Evolutionary conservation across 2,113 vertebrate genomes (phyloP).

Genomic region (Cephalophus harveyi): DNA sequence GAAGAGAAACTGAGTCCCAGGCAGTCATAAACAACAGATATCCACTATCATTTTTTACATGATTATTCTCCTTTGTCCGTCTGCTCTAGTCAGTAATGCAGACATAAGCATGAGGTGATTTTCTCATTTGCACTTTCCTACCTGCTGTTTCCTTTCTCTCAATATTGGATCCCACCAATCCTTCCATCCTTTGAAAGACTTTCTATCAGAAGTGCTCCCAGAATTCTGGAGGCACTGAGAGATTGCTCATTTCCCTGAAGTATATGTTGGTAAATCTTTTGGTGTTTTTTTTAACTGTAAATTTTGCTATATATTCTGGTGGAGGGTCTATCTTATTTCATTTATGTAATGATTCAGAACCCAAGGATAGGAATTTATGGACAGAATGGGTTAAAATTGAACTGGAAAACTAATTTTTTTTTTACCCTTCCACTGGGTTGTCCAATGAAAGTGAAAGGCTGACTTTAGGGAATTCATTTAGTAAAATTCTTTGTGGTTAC

Average conservation of each 20-base stretch:
- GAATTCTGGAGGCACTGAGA: background rate
- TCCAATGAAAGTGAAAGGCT: background rate
- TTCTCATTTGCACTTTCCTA: background rate
- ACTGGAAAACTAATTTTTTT: background rate
- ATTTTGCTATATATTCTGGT: background rate
- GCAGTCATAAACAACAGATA: constrained; percentile 1
- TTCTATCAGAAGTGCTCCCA: background rate
- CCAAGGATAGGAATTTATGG: background rate
- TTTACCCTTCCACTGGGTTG: background rate
- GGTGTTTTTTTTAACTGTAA: background rate
- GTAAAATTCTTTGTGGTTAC: background rate
- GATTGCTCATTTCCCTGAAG: background rate
- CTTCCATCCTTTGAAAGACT: background rate
- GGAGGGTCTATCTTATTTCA: background rate
- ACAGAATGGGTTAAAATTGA: background rate
- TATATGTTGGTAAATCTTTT: background rate
- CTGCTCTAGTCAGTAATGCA: background rate
- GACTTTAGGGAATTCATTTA: background rate
- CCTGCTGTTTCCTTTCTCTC: background rate
- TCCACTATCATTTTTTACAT: background rate
- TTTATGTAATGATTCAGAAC: background rate
- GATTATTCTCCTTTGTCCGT: background rate
- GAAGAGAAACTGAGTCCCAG: background rate
- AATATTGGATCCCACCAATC: background rate
- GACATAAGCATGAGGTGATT: background rate